phyloP scores from a whole-genome alignment of 2,113 vertebrate genomes.

The Sebastes schlegelii region DNA sequence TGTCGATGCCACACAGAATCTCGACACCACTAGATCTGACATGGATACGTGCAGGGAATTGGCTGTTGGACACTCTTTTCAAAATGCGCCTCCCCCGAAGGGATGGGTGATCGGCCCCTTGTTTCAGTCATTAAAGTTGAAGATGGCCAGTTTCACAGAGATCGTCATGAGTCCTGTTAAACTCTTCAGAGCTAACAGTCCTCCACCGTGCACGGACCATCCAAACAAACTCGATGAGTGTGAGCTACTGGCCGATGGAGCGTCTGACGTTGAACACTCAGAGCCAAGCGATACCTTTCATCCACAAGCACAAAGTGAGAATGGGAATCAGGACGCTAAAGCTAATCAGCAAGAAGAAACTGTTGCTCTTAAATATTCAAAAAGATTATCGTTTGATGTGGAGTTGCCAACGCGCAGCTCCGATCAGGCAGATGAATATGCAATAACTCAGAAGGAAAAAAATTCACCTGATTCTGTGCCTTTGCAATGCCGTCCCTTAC shows the following conservation, averaged over 20 bases:
- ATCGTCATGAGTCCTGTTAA: slow-evolving; percentile 90
- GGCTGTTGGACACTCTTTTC: neutral
- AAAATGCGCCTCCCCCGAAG: slow-evolving; percentile 61
- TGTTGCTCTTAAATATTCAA: slow-evolving; percentile 20
- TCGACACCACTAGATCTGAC: neutral
- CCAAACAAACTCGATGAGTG: neutral
- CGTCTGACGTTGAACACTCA: neutral
- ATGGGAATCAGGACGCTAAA: neutral
- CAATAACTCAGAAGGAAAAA: slow-evolving; percentile 25
- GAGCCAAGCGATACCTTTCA: neutral
- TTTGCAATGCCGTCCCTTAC: slow-evolving; percentile 14
- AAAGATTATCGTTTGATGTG: slow-evolving; percentile 61
- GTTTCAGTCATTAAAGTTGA: slow-evolving; percentile 88
- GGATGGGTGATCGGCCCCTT: slow-evolving; percentile 89
- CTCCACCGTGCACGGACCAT: slow-evolving; percentile 17
- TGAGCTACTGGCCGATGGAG: neutral
- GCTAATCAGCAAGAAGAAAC: neutral
- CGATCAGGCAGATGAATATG: slow-evolving; percentile 25
- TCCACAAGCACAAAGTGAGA: slow-evolving; percentile 24
- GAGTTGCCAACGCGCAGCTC: slow-evolving; percentile 13
- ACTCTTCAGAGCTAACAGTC: slow-evolving; percentile 74
- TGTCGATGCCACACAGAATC: slow-evolving; percentile 12
- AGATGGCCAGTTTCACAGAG: slow-evolving; percentile 91
- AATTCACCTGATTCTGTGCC: slow-evolving; percentile 41
- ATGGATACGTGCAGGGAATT: neutral